Evolutionary conservation across 2,113 vertebrate species (phyloP).

Genomic region (Tragelaphus buxtoni): DNA sequence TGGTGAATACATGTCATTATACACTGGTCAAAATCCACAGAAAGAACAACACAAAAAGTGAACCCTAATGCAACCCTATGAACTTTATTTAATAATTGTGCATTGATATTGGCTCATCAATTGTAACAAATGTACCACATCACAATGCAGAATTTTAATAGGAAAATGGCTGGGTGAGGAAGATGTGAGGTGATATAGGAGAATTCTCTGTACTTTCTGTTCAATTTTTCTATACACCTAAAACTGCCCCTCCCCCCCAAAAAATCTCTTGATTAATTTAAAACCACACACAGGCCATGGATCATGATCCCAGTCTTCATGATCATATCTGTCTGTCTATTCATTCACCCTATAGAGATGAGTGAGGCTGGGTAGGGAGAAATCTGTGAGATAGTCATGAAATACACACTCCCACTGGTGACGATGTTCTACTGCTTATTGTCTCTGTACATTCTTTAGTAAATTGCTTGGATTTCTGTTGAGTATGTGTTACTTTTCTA

Average conservation of each 20-base stretch:
- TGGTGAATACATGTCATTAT: neutral
- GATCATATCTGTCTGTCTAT: neutral
- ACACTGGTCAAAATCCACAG: neutral
- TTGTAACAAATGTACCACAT: neutral
- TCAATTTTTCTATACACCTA: neutral
- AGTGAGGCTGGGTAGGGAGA: neutral
- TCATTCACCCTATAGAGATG: neutral
- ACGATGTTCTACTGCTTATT: neutral
- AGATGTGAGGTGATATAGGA: neutral
- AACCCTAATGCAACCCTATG: neutral
- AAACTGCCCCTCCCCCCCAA: neutral
- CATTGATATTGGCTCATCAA: neutral
- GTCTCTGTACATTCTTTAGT: neutral
- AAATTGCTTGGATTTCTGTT: neutral
- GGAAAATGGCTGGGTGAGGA: neutral
- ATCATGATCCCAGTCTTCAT: neutral
- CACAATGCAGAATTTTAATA: neutral
- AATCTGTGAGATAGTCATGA: neutral
- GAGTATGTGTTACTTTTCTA: neutral
- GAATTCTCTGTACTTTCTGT: neutral
- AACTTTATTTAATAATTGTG: neutral
- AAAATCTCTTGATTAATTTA: neutral
- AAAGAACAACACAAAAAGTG: neutral
- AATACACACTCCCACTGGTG: neutral
- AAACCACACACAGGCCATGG: neutral